Base-by-base conservation (phyloP, 2,797 vertebrate genomes). In the Apogon hyalosoma region DNA sequence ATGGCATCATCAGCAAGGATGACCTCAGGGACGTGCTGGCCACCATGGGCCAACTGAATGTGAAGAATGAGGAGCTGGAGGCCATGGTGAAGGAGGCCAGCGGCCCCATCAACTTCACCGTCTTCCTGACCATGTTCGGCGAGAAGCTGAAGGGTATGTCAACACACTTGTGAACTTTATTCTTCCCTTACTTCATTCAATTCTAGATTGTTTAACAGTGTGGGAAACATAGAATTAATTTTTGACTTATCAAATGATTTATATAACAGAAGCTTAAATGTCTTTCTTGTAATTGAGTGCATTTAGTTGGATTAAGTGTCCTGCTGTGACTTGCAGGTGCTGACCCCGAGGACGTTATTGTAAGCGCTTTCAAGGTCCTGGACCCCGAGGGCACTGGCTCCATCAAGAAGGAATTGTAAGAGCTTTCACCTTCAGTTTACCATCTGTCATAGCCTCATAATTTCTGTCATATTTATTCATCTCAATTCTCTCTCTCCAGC, bases 61-160 rank as follows among this genome's bases (percentile, higher is more conserved):
- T 96, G 88, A 96, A 96, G 93, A 96, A 95, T 71, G 96, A 97
- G 85, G 96, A 98, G 91, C 83, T 98, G 47, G 96, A 98, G 0
- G 96, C 95, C 77, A 98, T 98, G 96, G 90, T 98, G 75, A 97
- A 98, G 86, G 97, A 98, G 83, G 96, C 96, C 75, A 96, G 94
- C 7, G 97, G 97, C 33, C 96, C 96, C 76, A 98, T 97, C 91
- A 98, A 97, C 92, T 98, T 98, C 94, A 98, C 96, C 0, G 96
- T 97, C 79, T 98, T 98, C 93, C 94, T 98, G 82, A 97, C 94
- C 89, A 97, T 98, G 96, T 98, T 98, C 57, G 96, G 96, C 41
- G 96, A 98, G 94, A 98, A 98, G 93, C 95, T 98, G 76, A 97
- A 97, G 90, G 96, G 96, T 97, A 46, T 31, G 89, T 69, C 13